Conservation (phyloP, 1,140 invertebrate species). For the Rhagoletis pomonella region DNA sequence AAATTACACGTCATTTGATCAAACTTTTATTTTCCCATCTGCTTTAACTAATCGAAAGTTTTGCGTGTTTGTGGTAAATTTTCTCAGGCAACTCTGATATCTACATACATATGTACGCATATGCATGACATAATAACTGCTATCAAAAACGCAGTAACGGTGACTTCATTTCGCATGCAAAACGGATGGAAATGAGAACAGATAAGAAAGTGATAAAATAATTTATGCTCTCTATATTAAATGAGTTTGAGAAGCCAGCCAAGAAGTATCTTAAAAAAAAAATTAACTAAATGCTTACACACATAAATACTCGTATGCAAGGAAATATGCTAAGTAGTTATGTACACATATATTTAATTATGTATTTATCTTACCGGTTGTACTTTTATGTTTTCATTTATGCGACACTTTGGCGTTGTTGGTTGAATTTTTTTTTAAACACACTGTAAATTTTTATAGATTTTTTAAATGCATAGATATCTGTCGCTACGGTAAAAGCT, state of each 20-base stretch:
- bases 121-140: conserved; percentile 13
- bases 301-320: no score
- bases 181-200: not conserved
- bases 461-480: no score
- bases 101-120: not conserved
- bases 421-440: no score
- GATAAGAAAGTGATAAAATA: conserved; percentile 34
- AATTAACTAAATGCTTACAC: not conserved
- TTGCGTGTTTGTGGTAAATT: conserved; percentile 37
- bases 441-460: no score
- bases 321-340: no score
- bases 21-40: conserved; percentile 36
- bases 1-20: not conserved
- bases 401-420: no score
- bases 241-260: not conserved
- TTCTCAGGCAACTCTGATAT: not conserved
- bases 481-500: no score
- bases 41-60: conserved; percentile 35
- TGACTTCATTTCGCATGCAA: conserved; percentile 38
- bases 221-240: conserved; percentile 12
- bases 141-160: not conserved
- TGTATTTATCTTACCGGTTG: no score
- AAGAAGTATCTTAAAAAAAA: not conserved
- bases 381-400: no score
- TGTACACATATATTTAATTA: no score